These are phyloP conservation scores for Enteromius fasciolatus DNA, from an alignment of 2,797 vertebrate species.

Conservation along the genomic window DNA sequence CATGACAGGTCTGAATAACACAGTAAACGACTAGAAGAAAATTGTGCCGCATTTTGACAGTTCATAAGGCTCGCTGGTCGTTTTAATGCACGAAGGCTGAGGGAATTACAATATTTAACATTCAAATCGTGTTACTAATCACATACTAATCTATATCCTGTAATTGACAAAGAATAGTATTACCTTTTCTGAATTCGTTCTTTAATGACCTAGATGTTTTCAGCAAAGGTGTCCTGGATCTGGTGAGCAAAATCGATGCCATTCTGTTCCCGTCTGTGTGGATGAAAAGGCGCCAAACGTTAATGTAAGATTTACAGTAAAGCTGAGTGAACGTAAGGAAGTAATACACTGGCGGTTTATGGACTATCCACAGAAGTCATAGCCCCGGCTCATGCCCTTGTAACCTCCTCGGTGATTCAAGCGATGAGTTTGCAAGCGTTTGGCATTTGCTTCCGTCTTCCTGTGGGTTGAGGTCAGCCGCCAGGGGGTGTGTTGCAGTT, in stretches of 20 bases:
- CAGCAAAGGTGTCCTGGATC: constrained; percentile 75
- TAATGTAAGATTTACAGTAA: neutral
- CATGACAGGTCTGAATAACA: neutral
- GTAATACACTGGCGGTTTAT: neutral
- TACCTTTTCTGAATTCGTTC: constrained; percentile 77
- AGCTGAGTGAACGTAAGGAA: neutral
- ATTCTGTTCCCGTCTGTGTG: constrained; percentile 64
- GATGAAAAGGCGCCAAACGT: constrained; percentile 5
- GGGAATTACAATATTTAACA: neutral
- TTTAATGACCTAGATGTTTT: constrained; percentile 79
- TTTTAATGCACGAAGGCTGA: neutral
- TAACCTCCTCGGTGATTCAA: constrained; percentile 61
- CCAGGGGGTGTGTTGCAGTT: constrained; percentile 41
- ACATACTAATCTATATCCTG: neutral
- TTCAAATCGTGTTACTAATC: neutral
- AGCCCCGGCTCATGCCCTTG: constrained; percentile 69
- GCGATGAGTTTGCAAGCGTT: constrained; percentile 45
- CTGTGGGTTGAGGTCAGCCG: constrained; percentile 35
- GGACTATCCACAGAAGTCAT: constrained; percentile 35
- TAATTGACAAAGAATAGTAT: constrained; percentile 14
- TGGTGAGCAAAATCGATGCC: constrained; percentile 83
- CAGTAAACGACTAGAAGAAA: neutral
- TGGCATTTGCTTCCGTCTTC: constrained; percentile 56
- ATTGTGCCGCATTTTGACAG: constrained; percentile 14
- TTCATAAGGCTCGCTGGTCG: neutral